Percentiles rank a stretch among this genome's conserved stretches.
Conservation (phyloP, 2,888 invertebrate species). For the Drosophila imparisetae region DNA sequence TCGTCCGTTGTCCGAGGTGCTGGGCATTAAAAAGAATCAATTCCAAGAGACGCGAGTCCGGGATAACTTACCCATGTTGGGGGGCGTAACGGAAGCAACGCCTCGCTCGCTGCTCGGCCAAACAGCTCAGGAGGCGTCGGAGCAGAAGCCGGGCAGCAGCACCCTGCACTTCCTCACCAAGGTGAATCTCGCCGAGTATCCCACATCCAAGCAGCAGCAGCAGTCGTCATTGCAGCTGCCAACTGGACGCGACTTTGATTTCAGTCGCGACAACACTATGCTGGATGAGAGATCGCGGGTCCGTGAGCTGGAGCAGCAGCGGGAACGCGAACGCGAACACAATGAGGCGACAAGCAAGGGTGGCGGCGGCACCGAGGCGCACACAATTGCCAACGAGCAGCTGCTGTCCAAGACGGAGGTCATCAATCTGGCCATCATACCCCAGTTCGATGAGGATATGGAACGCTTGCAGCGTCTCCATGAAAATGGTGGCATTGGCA, state of each 20-base stretch:
- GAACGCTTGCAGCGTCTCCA: conserved; percentile 83
- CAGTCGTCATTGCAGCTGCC: conserved; percentile 54
- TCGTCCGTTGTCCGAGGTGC: conserved; percentile 84
- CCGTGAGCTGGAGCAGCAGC: conserved; percentile 71
- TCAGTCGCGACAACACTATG: conserved; percentile 83
- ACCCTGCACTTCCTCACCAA: conserved; percentile 80
- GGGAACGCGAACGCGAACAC: conserved; percentile 64
- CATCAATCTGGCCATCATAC: conserved; percentile 84
- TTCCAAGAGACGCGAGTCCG: conserved; percentile 84
- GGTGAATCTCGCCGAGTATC: conserved; percentile 83
- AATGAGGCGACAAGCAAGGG: conserved; percentile 63
- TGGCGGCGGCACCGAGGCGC: conserved; percentile 60
- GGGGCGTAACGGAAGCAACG: conserved; percentile 64
- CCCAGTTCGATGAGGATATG: conserved; percentile 84
- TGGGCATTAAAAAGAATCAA: conserved; percentile 85
- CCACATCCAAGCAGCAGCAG: conserved; percentile 75
- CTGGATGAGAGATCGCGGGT: conserved; percentile 82
- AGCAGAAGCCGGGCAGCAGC: conserved; percentile 41
- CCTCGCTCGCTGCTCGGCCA: conserved; percentile 61
- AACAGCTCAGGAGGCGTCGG: conserved; percentile 26
- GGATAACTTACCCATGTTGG: conserved; percentile 73
- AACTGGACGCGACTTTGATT: conserved; percentile 82
- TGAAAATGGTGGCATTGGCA: conserved; percentile 78
- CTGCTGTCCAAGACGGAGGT: conserved; percentile 84
- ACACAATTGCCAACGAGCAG: conserved; percentile 82